These are phyloP conservation scores for Thereva unica DNA, from an alignment of 2,888 invertebrate genomes.

Conservation along the genomic window DNA sequence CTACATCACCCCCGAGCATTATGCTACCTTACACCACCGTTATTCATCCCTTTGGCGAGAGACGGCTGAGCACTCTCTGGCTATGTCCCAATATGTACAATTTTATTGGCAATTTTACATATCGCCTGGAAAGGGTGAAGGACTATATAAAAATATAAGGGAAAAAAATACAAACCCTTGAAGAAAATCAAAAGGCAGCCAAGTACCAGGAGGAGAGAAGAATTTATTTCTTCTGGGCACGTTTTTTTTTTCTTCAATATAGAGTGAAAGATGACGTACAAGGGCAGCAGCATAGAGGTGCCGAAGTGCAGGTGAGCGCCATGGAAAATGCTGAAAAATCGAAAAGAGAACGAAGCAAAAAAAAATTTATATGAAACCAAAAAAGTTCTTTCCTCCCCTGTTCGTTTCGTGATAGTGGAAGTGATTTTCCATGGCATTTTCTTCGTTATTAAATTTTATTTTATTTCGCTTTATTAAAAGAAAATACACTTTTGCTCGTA, in stretches of 20 bases:
- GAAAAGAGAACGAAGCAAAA: constrained; percentile 2
- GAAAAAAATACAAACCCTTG: constrained; percentile 22
- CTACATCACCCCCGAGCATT: constrained; percentile 5
- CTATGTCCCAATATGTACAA: constrained; percentile 20
- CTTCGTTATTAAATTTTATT: not conserved
- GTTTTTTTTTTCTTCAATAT: constrained; percentile 27
- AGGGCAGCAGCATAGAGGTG: not conserved
- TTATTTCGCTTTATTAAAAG: not conserved
- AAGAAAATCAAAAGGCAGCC: constrained; percentile 32
- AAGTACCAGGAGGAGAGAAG: constrained; percentile 22
- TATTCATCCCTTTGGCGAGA: too few relatives aligned
- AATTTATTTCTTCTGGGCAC: too few relatives aligned
- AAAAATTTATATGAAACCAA: constrained; percentile 10
- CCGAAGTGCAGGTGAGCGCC: constrained; percentile 9
- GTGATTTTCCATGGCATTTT: not conserved
- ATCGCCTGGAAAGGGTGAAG: constrained; percentile 34
- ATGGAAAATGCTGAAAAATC: constrained; percentile 17
- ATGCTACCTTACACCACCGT: too few relatives aligned
- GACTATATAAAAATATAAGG: constrained; percentile 22
- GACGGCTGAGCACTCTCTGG: too few relatives aligned
- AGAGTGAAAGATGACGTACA: constrained; percentile 26
- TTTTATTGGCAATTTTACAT: constrained; percentile 42
- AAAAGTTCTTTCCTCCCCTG: not conserved
- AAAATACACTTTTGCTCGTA: too few relatives aligned
- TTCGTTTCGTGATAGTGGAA: not conserved